Evolutionary conservation across 2,797 vertebrate genomes (phyloP).

Genomic region (Sebastes diaconus): DNA sequence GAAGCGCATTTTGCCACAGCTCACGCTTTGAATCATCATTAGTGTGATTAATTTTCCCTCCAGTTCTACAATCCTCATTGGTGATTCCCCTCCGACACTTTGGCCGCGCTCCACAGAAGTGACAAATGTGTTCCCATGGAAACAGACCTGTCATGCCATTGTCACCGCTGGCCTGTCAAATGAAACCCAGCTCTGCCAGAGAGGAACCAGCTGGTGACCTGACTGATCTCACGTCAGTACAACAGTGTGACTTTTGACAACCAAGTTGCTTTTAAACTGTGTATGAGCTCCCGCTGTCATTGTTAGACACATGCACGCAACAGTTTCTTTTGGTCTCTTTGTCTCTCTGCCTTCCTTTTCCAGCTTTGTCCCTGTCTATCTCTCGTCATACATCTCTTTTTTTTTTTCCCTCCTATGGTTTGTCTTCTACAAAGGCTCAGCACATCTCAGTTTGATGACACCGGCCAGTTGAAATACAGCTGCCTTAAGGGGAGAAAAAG

Average conservation of each 20-base stretch:
- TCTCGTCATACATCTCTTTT: conserved; percentile 18
- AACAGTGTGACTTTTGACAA: conserved; percentile 71
- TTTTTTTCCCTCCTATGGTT: conserved; percentile 11
- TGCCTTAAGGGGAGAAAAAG: conserved; percentile 11
- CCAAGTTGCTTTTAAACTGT: conserved; percentile 57
- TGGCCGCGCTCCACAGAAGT: conserved; percentile 52
- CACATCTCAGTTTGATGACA: conserved; percentile 43
- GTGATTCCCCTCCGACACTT: conserved; percentile 63
- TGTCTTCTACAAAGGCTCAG: conserved; percentile 36
- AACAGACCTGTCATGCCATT: conserved; percentile 77
- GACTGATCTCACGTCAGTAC: conserved; percentile 74
- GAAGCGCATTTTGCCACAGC: conserved; percentile 39
- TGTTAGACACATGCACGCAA: conserved; percentile 47
- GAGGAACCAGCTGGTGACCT: conserved; percentile 77
- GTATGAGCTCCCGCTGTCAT: conserved; percentile 45
- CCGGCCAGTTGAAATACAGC: conserved; percentile 32
- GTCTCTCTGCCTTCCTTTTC: conserved; percentile 21
- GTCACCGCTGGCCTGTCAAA: conserved; percentile 71
- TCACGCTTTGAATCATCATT: conserved; percentile 72
- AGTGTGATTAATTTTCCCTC: conserved; percentile 72
- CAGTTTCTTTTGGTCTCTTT: conserved; percentile 41
- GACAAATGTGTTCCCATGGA: conserved; percentile 77
- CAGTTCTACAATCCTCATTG: conserved; percentile 59
- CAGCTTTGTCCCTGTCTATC: conserved; percentile 25
- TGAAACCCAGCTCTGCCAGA: conserved; percentile 65